A percentile compares a stretch with the other conserved stretches of the same genome.
phyloP scores from a whole-genome alignment of 2,113 vertebrate genomes.

The Monopterus albus region DNA sequence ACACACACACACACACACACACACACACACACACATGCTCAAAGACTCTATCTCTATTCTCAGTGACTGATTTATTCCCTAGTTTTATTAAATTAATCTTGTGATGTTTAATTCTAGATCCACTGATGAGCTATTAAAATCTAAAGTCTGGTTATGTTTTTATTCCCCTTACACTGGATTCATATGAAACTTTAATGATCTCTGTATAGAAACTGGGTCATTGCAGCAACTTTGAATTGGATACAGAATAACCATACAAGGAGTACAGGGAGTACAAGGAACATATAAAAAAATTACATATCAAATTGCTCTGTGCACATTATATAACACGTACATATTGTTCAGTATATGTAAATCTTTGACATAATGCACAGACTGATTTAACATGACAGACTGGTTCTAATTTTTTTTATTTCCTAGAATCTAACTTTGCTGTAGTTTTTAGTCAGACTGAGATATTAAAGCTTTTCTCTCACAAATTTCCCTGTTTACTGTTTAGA shows the following conservation, averaged over 20 bases:
- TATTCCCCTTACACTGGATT: constrained; percentile 47
- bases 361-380: too few species aligned
- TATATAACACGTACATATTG: background rate
- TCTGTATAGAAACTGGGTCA: constrained; percentile 64
- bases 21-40: too few species aligned
- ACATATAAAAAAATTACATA: too few species aligned
- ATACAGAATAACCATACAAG: constrained; percentile 33
- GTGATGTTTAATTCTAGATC: constrained; percentile 29
- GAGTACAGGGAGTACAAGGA: background rate
- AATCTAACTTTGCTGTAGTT: background rate
- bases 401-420: background rate
- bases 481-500: background rate
- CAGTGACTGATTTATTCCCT: background rate
- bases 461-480: background rate
- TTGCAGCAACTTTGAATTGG: constrained; percentile 41
- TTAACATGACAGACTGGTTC: too few species aligned
- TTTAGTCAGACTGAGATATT: background rate
- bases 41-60: too few species aligned
- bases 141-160: constrained; percentile 47
- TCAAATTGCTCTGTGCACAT: background rate
- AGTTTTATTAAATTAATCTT: constrained; percentile 15
- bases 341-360: background rate
- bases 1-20: background rate
- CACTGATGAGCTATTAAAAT: constrained; percentile 35
- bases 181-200: constrained; percentile 68